Base-by-base conservation (phyloP, 2,797 vertebrate genomes). In the Huso huso region DNA sequence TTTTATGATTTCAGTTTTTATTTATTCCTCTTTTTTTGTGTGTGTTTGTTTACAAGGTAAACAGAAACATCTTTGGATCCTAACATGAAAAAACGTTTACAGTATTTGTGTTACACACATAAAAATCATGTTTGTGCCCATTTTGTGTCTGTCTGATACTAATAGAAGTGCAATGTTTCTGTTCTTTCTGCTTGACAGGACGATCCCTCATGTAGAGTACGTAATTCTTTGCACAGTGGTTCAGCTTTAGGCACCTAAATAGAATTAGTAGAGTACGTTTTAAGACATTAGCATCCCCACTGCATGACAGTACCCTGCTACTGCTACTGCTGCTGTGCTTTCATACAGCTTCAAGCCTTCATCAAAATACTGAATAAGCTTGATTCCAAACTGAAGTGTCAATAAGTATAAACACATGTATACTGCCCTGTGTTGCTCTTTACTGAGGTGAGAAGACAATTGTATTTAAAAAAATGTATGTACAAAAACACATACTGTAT, bases 201-300 rank as follows among this genome's bases (percentile, higher is more conserved):
- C 57, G 79, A 73, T 68, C 71, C 78, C 67, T 66, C 66, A 18
- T 64, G n/a, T 76, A 57, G 73, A 75, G 81, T 80, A 80, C 80
- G 81, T 82, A 78, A 82, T 72, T 59, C 62, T 64, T 68, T 64
- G 64, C 58, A 63, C 68, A 49, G 70, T 66, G 62, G 72, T 74
- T 73, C n/a, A 66, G 60, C 10, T 53, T 59, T 66, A 69, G 49
- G 58, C 63, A 59, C 48, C 7, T 69, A 8, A 50, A 50, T 61
- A 65, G 68, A 59, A 7, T 2, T 60, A 18, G 15, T 18, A 18
- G 8, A 23, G 48, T 15, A 7, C 8, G 6, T 23, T 64, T n/a
- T 51, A 8, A n/a, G 7, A 55, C 52, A 7, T 55, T 52, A 62
- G 51, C 52, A 9, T 18, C 18, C 51, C 6, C 12, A 15, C 13